Base-by-base conservation (phyloP, 2,113 vertebrate species). In the Rhizomys pruinosus region DNA sequence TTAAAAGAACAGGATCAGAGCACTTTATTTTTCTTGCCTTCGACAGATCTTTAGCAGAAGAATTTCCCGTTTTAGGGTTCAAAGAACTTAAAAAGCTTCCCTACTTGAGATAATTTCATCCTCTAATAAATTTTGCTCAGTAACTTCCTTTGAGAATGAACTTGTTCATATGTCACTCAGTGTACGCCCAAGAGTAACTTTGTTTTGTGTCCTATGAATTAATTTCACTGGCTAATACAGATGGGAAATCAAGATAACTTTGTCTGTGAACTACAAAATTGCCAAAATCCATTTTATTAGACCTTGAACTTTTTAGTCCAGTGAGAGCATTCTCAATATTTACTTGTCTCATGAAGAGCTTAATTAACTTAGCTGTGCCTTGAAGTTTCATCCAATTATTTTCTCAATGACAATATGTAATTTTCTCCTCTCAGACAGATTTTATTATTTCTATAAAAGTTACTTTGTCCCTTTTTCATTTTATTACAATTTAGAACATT, bases 51-150 rank as follows among this genome's bases (percentile, higher is more conserved):
- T 89, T 94, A 82, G 52, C 91, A 89, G 66, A 73, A 13, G 74
- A 64, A 29, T 77, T 37, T n/a, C 20, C 39, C 34, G 71, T 68
- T 66, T 89, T 69, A 92, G 42, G 20, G 66, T 90, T 97, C 79
- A 91, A 95, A 95, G 7, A 92, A 20, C 84, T 89, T 64, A 94
- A 71, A 68, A 95, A 97, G 57, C 0, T 89, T 94, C 74, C 68
- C 23, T 66, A 88, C 11, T 71, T 96, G 84, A 81, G 34, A 81
- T 95, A 96, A 97, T 95, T 95, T 52, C 20, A 95, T 97, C 74
- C 87, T 92, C 55, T 95, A 93, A 95, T 92, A 97, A 91, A 84
- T 42, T 84, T 74, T 84, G 7, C 1, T 74, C 72, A 85, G 37
- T 61, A 12, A 87, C 97, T 95, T 97, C 79, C 88, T 84, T 91